A percentile compares a stretch with the other conserved stretches of the same genome.
Conservation (phyloP, 2,888 invertebrate species). For the Galeopsomyia nigrocyanea region DNA sequence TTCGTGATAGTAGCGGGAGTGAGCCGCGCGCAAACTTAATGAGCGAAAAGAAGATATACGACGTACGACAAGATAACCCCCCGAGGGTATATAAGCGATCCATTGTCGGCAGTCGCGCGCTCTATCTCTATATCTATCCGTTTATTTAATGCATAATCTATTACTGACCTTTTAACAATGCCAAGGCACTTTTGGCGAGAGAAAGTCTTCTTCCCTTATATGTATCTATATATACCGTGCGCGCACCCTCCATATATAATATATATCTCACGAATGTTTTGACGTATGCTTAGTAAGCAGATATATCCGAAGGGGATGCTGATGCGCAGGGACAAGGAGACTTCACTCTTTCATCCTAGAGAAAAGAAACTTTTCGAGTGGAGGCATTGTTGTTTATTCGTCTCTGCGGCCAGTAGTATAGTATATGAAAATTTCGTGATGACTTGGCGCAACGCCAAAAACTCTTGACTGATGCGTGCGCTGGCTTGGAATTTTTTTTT, state of each 20-base stretch:
- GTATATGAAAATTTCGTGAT: constrained; percentile 23
- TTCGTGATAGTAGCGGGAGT: no score
- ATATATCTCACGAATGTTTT: constrained; percentile 66
- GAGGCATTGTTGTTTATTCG: neutral
- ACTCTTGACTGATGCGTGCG: constrained; percentile 1
- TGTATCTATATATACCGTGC: constrained; percentile 55
- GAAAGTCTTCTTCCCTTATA: constrained; percentile 48
- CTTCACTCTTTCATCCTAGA: neutral
- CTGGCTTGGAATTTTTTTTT: neutral
- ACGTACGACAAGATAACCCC: constrained; percentile 59
- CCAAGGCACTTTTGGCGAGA: constrained; percentile 53
- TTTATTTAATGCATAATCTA: constrained; percentile 67
- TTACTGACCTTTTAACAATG: constrained; percentile 66
- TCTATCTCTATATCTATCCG: constrained; percentile 62
- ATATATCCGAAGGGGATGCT: constrained; percentile 44
- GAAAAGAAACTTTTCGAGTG: no score
- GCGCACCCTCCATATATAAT: constrained; percentile 54
- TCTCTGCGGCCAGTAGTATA: no score
- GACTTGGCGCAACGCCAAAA: constrained; percentile 32
- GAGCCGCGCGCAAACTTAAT: constrained; percentile 19
- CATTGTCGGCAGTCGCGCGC: constrained; percentile 57
- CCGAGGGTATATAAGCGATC: constrained; percentile 55
- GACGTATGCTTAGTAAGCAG: constrained; percentile 62
- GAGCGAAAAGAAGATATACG: constrained; percentile 53
- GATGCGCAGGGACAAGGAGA: neutral